A percentile compares a stretch with the other conserved stretches of the same genome.
Conservation (phyloP, 2,888 invertebrate species). For the Atrina japonica region DNA sequence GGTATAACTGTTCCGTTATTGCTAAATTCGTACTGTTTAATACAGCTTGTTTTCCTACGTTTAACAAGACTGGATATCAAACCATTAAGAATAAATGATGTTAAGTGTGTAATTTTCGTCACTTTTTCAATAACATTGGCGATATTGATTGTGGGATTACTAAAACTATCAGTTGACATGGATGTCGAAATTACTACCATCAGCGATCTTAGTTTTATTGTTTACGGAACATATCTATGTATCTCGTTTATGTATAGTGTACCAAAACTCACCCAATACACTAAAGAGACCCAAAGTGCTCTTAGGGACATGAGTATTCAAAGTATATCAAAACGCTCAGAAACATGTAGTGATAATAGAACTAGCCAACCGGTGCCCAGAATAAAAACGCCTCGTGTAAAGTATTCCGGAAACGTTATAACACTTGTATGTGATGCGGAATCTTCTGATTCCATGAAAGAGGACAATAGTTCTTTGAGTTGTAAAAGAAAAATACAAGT, state of each 20-base stretch:
- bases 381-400: constrained; percentile 11
- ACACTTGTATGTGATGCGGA: constrained; percentile 18
- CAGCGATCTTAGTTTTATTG: constrained; percentile 13
- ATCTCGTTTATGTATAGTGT: constrained; percentile 11
- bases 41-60: constrained; percentile 11
- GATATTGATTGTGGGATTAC: neutral
- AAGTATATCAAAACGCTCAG: constrained; percentile 16
- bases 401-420: constrained; percentile 22
- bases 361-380: neutral
- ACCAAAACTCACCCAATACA: constrained; percentile 15
- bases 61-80: constrained; percentile 16
- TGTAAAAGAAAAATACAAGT: neutral
- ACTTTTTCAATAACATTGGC: neutral
- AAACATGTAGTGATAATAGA: neutral
- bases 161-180: neutral
- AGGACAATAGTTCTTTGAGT: neutral
- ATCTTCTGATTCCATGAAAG: constrained; percentile 18
- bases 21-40: constrained; percentile 16
- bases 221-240: constrained; percentile 5
- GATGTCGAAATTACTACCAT: neutral
- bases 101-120: constrained; percentile 7
- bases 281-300: constrained; percentile 11
- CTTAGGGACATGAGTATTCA: constrained; percentile 20
- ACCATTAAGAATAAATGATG: constrained; percentile 15
- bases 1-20: constrained; percentile 16